Evolutionary conservation across 2,888 invertebrate species (phyloP), one percentile per base, ranked within the genome.

Genomic region (Chromoteleia sp.): DNA sequence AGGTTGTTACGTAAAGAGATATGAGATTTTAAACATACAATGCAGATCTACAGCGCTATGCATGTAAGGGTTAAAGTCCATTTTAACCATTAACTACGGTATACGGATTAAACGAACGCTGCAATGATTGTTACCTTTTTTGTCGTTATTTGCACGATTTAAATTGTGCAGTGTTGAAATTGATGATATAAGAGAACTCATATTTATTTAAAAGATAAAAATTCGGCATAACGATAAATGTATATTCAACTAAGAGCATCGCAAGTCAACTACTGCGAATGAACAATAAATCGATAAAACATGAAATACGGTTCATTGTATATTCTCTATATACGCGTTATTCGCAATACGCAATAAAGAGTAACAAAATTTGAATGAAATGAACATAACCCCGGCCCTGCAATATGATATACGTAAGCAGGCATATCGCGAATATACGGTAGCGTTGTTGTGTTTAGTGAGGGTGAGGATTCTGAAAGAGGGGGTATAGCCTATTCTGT

Each of bases 401-500:
- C 70, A 83, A 86, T 85, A 87, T 50, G 50, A 70, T 78, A 71
- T 58, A 56, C 86, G 85, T 87, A 87, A 89, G 86, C 87, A 87
- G 85, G 85, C 86, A 86, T 88, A 87, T 88, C 87, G 87, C 86
- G 85, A 87, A 85, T 86, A 84, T 81, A 87, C 84, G 84, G 81
- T 84, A 83, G 83, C 85, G 87, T 85, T 83, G 84, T 83, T 82
- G 84, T 80, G 82, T 78, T 84, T 83, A 83, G 82, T 77, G 75
- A 82, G 80, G 81, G 81, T 81, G 84, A 86, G 84, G 83, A 83
- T 78, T 73, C 74, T 63, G 74, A 80, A 81, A 76, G 84, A 85
- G 85, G 86, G 86, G 84, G 86, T 83, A 84, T 81, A 87, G 86
- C 87, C 88, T 87, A 89, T 87, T 88, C 87, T 87, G 84, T 86